A percentile compares a stretch with the other conserved stretches of the same genome.
phyloP scores from a whole-genome alignment of 2,797 vertebrate species.

The Hybognathus amarus region DNA sequence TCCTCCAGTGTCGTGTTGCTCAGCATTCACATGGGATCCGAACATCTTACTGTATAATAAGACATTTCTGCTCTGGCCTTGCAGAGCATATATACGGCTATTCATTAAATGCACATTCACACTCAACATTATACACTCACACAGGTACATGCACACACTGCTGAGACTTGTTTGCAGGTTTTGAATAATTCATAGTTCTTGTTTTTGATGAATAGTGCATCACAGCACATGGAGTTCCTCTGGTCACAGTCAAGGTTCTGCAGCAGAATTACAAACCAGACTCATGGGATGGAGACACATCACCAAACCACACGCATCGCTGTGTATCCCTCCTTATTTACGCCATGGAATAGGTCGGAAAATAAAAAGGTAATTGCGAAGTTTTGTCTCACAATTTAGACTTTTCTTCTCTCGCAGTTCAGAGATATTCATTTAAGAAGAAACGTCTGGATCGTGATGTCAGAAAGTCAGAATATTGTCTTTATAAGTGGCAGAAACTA shows the following conservation, averaged over 20 bases:
- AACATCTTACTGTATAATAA: neutral
- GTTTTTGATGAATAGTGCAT: constrained; percentile 73
- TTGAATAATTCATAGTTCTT: constrained; percentile 76
- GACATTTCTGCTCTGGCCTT: neutral
- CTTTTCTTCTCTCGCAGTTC: neutral
- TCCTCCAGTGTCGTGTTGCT: neutral
- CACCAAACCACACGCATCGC: constrained; percentile 64
- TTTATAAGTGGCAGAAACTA: neutral
- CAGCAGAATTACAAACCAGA: constrained; percentile 70
- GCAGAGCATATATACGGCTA: neutral
- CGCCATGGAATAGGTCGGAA: neutral
- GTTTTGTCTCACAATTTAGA: neutral
- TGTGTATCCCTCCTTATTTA: constrained; percentile 58
- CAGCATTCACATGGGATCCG: neutral
- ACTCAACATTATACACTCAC: constrained; percentile 9
- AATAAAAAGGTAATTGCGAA: neutral
- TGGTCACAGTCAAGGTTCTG: constrained; percentile 69
- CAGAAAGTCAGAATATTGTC: neutral
- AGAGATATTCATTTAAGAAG: neutral
- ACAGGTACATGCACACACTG: constrained; percentile 48
- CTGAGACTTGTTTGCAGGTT: constrained; percentile 61
- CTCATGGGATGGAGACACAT: constrained; percentile 59
- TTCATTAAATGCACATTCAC: neutral
- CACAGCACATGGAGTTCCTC: constrained; percentile 59
- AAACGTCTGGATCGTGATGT: neutral